Evolutionary conservation across 2,888 invertebrate genomes (phyloP).

Genomic region (Ischnus inquisitorius): DNA sequence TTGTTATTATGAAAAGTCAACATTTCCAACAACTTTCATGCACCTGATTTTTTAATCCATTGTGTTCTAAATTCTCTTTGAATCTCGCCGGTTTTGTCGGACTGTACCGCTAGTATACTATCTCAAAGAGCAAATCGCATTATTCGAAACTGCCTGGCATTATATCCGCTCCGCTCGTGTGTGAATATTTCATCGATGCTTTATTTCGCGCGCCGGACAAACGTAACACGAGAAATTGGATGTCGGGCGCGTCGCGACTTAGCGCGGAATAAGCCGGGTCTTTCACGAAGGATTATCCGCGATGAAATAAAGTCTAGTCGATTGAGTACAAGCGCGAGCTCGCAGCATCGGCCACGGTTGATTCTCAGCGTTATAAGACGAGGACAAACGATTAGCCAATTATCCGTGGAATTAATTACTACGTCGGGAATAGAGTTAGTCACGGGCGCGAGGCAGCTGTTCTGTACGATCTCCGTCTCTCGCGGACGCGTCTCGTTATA

Average conservation of each 20-base stretch:
- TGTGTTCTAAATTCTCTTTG: too few relatives aligned
- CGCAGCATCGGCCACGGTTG: conserved; percentile 16
- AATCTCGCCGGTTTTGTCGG: too few relatives aligned
- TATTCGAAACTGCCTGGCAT: conserved; percentile 14
- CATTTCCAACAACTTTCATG: too few relatives aligned
- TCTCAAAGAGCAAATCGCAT: conserved; percentile 33
- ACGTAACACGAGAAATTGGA: conserved; percentile 11
- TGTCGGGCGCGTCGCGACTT: not conserved
- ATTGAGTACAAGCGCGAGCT: conserved; percentile 12
- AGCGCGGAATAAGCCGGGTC: not conserved
- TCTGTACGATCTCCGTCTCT: conserved; percentile 51
- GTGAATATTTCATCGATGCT: conserved; percentile 42
- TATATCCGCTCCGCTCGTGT: not conserved
- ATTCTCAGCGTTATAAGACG: conserved; percentile 49
- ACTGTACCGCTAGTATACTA: too few relatives aligned
- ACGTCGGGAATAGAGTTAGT: conserved; percentile 64
- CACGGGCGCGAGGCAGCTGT: conserved; percentile 56
- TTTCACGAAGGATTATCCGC: conserved; percentile 43
- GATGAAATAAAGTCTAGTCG: conserved; percentile 31
- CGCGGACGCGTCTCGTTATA: conserved; percentile 16
- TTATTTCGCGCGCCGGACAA: conserved; percentile 16
- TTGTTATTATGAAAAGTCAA: too few relatives aligned
- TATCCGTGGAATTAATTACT: conserved; percentile 71
- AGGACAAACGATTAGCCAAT: conserved; percentile 69
- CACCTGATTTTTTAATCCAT: too few relatives aligned